phyloP scores from a whole-genome alignment of 2,797 vertebrate genomes.

The Sparus aurata region DNA sequence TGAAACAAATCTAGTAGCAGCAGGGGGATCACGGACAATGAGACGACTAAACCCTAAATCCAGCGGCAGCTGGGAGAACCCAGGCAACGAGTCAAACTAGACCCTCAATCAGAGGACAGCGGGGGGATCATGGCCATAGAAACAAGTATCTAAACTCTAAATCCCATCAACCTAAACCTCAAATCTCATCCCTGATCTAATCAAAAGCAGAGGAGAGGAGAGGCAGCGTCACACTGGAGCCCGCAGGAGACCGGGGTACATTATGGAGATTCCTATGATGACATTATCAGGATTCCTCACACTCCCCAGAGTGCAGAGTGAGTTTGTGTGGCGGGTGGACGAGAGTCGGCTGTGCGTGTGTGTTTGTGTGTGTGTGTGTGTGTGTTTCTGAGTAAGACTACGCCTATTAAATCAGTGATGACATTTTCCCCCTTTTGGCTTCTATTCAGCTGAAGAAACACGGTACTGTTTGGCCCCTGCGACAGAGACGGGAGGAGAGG shows the following conservation, averaged over 20 bases:
- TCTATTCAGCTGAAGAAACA: constrained; percentile 68
- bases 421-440: constrained; percentile 82
- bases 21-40: constrained; percentile 69
- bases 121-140: constrained; percentile 41
- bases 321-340: constrained; percentile 34
- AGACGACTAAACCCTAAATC: constrained; percentile 74
- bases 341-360: constrained; percentile 13
- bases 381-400: constrained; percentile 62
- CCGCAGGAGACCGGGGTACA: constrained; percentile 65
- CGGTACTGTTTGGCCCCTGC: constrained; percentile 61
- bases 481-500: constrained; percentile 53
- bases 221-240: constrained; percentile 58
- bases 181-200: constrained; percentile 63
- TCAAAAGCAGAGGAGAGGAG: constrained; percentile 46
- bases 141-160: constrained; percentile 71
- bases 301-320: constrained; percentile 69
- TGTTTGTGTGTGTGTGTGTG: constrained; percentile 29
- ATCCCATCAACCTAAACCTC: constrained; percentile 73
- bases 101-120: constrained; percentile 60
- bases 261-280: constrained; percentile 83
- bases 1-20: constrained; percentile 63
- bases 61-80: constrained; percentile 75
- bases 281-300: constrained; percentile 83
- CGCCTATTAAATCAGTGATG: constrained; percentile 84
- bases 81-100: constrained; percentile 69